Evolutionary conservation across 2,888 invertebrate genomes (phyloP).

Genomic region (Meloe dianella): DNA sequence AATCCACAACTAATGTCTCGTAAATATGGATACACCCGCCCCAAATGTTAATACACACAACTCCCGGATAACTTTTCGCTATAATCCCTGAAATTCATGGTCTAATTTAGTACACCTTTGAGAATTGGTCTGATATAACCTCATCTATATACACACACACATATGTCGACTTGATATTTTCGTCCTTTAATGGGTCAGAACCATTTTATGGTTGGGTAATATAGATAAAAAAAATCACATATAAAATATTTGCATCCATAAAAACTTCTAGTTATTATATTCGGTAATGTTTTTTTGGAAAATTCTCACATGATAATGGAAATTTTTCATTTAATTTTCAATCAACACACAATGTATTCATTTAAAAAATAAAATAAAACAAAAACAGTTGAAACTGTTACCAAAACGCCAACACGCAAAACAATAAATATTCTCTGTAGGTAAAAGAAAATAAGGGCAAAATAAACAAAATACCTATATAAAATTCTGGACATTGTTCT

Average conservation of each 20-base stretch:
- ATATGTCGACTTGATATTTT: constrained; percentile 32
- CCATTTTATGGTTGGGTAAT: constrained; percentile 24
- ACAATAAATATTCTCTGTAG: constrained; percentile 39
- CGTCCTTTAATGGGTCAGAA: constrained; percentile 33
- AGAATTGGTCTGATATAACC: constrained; percentile 48
- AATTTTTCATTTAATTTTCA: constrained; percentile 1
- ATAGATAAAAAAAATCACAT: constrained; percentile 22
- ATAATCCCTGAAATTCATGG: constrained; percentile 54
- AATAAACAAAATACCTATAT: constrained; percentile 38
- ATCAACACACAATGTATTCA: not conserved
- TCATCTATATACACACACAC: constrained; percentile 30
- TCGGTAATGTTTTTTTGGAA: not conserved
- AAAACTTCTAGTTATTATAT: not conserved
- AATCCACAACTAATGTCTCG: constrained; percentile 38
- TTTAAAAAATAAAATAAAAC: no score
- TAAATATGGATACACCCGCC: constrained; percentile 44
- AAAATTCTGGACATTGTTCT: constrained; percentile 42
- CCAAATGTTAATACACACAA: constrained; percentile 40
- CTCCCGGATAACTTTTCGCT: constrained; percentile 49
- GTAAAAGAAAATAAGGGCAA: constrained; percentile 29
- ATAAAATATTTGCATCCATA: constrained; percentile 18
- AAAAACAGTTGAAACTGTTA: no score
- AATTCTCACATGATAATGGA: not conserved
- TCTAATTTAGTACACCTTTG: constrained; percentile 52
- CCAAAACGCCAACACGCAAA: constrained; percentile 36